Conservation (phyloP, 2,113 vertebrate species). For the Calonectris borealis region DNA sequence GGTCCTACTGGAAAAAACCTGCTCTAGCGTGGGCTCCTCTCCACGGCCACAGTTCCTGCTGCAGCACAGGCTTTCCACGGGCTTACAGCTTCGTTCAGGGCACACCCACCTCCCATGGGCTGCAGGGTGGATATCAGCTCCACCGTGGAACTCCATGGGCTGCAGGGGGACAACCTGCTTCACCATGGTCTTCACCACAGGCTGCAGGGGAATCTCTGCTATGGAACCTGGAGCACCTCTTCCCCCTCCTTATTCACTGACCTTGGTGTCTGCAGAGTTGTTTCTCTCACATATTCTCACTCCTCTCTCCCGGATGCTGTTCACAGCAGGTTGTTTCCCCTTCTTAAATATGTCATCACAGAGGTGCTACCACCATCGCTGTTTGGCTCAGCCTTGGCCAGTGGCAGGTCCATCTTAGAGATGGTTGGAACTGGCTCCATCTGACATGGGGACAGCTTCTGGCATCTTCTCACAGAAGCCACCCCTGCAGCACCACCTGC, state of each 20-base stretch:
- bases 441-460: background rate
- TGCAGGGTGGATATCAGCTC: background rate
- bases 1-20: background rate
- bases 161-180: background rate
- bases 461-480: background rate
- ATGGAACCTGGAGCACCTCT: fast-evolving
- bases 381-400: background rate
- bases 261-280: background rate
- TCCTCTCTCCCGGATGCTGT: background rate
- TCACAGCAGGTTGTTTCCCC: background rate
- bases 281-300: background rate
- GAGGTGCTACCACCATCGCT: background rate
- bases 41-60: background rate
- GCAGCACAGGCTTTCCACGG: background rate
- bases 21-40: fast-evolving
- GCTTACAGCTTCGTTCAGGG: background rate
- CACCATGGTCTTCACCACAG: background rate
- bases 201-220: background rate
- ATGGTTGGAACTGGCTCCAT: background rate
- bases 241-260: background rate
- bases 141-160: background rate
- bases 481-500: fast-evolving
- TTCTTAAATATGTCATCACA: background rate
- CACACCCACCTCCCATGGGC: background rate
- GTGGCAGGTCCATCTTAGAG: background rate